Percentiles rank a stretch among this genome's conserved stretches.
Conservation (phyloP, 1,140 invertebrate species). For the Spodoptera frugiperda region DNA sequence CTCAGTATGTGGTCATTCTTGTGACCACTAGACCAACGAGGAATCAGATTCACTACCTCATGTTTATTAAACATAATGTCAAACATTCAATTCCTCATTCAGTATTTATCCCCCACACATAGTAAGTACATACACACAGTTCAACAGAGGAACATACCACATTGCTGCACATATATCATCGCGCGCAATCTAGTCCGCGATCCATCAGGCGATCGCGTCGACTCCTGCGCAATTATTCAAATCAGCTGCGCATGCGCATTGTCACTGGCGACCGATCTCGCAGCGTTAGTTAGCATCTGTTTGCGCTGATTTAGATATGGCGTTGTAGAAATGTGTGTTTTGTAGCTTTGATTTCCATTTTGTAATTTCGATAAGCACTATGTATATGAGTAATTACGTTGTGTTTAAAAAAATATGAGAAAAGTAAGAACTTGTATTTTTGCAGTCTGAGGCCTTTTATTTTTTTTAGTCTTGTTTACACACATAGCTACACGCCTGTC, state of each 20-base stretch:
- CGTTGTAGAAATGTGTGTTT: not conserved
- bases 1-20: no score
- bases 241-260: slow-evolving; percentile 39
- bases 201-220: slow-evolving; percentile 41
- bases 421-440: no score
- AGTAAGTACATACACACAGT: not conserved
- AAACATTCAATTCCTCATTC: not conserved
- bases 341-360: no score
- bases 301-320: slow-evolving; percentile 13
- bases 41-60: no score
- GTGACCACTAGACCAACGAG: no score
- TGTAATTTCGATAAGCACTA: no score
- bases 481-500: no score
- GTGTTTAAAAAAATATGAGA: no score
- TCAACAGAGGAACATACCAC: not conserved
- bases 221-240: slow-evolving; percentile 49
- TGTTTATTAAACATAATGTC: no score
- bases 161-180: not conserved
- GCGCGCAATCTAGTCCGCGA: slow-evolving; percentile 7
- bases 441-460: no score
- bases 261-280: slow-evolving; percentile 39
- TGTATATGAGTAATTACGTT: no score
- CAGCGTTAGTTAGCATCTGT: not conserved
- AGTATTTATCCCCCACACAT: not conserved
- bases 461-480: no score